Evolutionary conservation across 2,113 vertebrate species (phyloP).

Genomic region (Pituophis catenifer): DNA sequence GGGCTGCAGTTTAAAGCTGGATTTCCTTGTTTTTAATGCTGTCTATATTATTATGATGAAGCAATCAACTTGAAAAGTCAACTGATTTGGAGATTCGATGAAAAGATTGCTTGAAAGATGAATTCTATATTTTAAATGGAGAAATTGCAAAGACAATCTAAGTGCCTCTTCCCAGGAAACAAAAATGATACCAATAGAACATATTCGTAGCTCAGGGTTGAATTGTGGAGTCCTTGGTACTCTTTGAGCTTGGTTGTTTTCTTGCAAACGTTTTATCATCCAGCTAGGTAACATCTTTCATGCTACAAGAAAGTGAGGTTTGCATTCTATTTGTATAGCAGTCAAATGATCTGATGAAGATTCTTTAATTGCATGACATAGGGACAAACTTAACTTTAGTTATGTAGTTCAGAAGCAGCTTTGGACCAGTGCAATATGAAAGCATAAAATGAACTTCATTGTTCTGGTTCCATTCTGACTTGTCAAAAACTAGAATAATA

Average conservation of each 20-base stretch:
- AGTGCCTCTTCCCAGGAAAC: not conserved
- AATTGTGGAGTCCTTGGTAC: not conserved
- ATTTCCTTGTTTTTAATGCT: slow-evolving; percentile 20
- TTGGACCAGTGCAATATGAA: not conserved
- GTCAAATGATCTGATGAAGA: not conserved
- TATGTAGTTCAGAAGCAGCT: not conserved
- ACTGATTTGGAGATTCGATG: not conserved
- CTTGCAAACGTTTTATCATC: not conserved
- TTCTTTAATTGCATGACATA: not conserved
- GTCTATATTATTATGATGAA: not conserved
- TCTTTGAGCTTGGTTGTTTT: not conserved
- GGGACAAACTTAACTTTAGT: not conserved
- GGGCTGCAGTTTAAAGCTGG: not conserved
- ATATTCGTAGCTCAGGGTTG: not conserved
- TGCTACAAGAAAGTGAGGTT: not conserved
- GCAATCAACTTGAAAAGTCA: not conserved
- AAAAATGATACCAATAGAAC: not conserved
- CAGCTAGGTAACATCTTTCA: too few relatives aligned
- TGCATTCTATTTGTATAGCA: not conserved
- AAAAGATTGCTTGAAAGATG: not conserved
- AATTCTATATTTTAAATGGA: not conserved
- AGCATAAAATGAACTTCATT: not conserved
- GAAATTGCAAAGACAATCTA: not conserved
- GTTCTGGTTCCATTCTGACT: not conserved
- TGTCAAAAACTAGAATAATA: not conserved